Percentiles rank a stretch among this genome's conserved stretches.
phyloP scores from a whole-genome alignment of 2,113 vertebrate species.

The Aphyosemion australe region DNA sequence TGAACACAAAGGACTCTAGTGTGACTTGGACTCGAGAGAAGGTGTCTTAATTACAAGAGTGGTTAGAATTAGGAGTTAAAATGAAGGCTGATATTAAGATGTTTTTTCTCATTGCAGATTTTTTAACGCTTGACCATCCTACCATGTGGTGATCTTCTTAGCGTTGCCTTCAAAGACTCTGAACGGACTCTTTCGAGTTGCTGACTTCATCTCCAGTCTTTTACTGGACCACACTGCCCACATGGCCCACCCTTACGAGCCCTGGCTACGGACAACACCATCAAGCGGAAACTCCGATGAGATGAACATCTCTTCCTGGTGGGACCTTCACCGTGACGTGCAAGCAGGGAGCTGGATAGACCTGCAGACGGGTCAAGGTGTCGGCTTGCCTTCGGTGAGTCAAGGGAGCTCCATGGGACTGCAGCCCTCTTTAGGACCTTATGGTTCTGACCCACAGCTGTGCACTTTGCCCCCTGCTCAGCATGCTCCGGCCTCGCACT shows the following conservation, averaged over 20 bases:
- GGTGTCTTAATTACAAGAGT: no score
- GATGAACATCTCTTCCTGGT: slow-evolving; percentile 87
- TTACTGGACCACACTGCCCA: slow-evolving; percentile 34
- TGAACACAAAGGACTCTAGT: no score
- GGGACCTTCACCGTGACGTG: slow-evolving; percentile 88
- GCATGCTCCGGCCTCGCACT: slow-evolving; percentile 79
- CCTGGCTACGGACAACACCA: slow-evolving; percentile 90
- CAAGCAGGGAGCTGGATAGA: slow-evolving; percentile 90
- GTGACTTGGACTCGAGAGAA: no score
- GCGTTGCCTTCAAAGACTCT: slow-evolving; percentile 12
- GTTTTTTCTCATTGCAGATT: slow-evolving; percentile 55
- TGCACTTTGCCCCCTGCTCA: slow-evolving; percentile 83
- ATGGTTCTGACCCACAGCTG: slow-evolving; percentile 86
- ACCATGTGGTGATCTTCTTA: slow-evolving; percentile 55
- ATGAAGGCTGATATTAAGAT: slow-evolving; percentile 6
- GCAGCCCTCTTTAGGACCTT: slow-evolving; percentile 83
- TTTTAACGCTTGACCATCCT: slow-evolving; percentile 8
- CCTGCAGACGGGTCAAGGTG: slow-evolving; percentile 79
- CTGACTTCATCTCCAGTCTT: slow-evolving; percentile 30
- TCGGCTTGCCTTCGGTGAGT: slow-evolving; percentile 78
- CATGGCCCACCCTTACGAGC: slow-evolving; percentile 94
- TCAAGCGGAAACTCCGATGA: slow-evolving; percentile 84
- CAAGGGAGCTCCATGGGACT: slow-evolving; percentile 82
- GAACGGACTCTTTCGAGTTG: slow-evolving; percentile 26
- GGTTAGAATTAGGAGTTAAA: no score